Base-by-base conservation (phyloP, 2,797 vertebrate genomes). In the Syncerus caffer region DNA sequence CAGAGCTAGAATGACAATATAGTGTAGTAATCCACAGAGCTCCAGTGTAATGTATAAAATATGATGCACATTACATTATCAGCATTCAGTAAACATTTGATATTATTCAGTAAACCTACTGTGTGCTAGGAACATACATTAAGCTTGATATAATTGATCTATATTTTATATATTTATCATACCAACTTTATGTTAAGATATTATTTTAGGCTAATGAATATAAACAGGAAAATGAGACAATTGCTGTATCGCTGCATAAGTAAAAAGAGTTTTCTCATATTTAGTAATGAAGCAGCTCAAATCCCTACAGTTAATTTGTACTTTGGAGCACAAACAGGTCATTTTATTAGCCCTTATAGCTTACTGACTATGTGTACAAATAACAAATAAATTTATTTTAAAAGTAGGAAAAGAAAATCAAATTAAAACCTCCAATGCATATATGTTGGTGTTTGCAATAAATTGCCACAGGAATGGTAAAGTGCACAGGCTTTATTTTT, bases 361-460 rank as follows among this genome's bases (percentile, higher is more conserved):
- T 98, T 99, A 99, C 98, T 99, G 97, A 96, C 98, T 98, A 98
- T 98, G 96, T 98, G 96, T 98, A 97, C 93, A 97, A 98, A 98
- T 96, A 98, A 98, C 95, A 98, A 98, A 98, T 98, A 98, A 98
- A 98, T 98, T 98, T 97, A 99, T 98, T 99, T 98, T 98, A 98
- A 98, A 98, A 98, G 97, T 94, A 97, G 98, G 96, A 98, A 98
- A 99, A 97, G 97, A 98, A 98, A 97, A 96, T 97, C 95, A 98
- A 98, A 98, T 98, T 97, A 98, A 99, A 99, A 98, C 76, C 96
- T 93, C 21, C 8, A 97, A 93, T 96, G 87, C 88, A 98, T 96
- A 94, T 34, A 97, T 95, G 96, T 97, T 95, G 89, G 23, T 89
- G 31, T 90, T 98, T 98, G 51, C 80, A 98, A 85, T 97, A 27